phyloP scores from a whole-genome alignment of 2,888 invertebrate genomes.

The Sinelater perroti region DNA sequence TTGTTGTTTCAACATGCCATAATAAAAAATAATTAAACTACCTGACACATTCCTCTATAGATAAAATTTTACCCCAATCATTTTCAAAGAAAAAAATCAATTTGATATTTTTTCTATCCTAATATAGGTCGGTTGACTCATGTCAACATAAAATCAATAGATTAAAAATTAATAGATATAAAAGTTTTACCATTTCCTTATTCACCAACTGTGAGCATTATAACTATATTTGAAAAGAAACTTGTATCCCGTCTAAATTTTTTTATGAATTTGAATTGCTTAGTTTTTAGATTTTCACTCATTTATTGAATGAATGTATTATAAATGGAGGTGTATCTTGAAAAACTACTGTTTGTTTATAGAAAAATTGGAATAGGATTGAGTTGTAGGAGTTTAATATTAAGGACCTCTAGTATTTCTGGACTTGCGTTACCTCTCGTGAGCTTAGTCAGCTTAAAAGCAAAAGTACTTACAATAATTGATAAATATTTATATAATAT shows the following conservation, averaged over 20 bases:
- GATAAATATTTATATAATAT: background rate
- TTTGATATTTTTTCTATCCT: background rate
- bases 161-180: background rate
- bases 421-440: background rate
- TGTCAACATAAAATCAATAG: background rate
- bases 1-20: background rate
- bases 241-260: too few relatives aligned
- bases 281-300: background rate
- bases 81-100: background rate
- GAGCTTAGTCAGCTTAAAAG: background rate
- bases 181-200: background rate
- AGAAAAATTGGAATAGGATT: conserved; percentile 7
- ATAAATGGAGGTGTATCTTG: background rate
- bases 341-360: background rate
- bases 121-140: background rate
- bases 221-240: too few relatives aligned
- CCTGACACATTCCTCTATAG: conserved; percentile 1
- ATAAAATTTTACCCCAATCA: conserved; percentile 3
- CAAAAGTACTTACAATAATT: background rate
- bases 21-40: background rate
- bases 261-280: background rate
- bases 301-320: conserved; percentile 2
- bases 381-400: conserved; percentile 9
- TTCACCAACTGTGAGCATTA: too few relatives aligned
- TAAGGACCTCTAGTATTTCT: background rate